phyloP scores from a whole-genome alignment of 2,797 vertebrate species.

The Serranus cabrilla region DNA sequence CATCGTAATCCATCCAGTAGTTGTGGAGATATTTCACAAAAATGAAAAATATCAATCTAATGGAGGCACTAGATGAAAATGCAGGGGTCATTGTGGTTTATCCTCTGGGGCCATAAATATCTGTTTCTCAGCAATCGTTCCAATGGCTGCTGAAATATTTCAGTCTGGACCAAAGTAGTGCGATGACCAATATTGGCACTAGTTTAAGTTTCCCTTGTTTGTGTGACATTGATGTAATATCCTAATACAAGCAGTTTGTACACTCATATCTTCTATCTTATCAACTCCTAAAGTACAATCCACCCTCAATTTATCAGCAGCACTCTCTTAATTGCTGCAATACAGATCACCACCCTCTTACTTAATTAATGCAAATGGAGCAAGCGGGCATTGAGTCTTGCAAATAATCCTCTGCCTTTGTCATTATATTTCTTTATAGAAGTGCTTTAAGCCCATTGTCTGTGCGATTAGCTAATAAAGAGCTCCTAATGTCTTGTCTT shows the following conservation, averaged over 20 bases:
- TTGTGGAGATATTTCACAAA: neutral
- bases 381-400: constrained; percentile 32
- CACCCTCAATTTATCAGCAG: constrained; percentile 53
- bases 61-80: neutral
- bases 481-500: constrained; percentile 82
- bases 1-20: neutral
- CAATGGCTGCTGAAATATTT: neutral
- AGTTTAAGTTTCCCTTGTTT: constrained; percentile 4
- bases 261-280: constrained; percentile 11
- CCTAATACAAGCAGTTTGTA: constrained; percentile 13
- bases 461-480: constrained; percentile 81
- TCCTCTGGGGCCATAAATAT: neutral
- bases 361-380: constrained; percentile 79
- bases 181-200: neutral
- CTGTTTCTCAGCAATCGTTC: neutral
- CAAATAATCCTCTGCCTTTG: constrained; percentile 59
- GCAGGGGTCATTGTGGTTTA: neutral
- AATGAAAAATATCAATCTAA: neutral
- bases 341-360: constrained; percentile 58
- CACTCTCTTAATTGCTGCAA: constrained; percentile 62
- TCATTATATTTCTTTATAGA: constrained; percentile 73
- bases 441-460: constrained; percentile 79
- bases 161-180: neutral
- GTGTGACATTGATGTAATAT: neutral
- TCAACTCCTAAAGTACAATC: constrained; percentile 25